Evolutionary conservation across 2,888 invertebrate genomes (phyloP), one percentile per base, ranked within the genome.

Genomic region (Papilio gigon): DNA sequence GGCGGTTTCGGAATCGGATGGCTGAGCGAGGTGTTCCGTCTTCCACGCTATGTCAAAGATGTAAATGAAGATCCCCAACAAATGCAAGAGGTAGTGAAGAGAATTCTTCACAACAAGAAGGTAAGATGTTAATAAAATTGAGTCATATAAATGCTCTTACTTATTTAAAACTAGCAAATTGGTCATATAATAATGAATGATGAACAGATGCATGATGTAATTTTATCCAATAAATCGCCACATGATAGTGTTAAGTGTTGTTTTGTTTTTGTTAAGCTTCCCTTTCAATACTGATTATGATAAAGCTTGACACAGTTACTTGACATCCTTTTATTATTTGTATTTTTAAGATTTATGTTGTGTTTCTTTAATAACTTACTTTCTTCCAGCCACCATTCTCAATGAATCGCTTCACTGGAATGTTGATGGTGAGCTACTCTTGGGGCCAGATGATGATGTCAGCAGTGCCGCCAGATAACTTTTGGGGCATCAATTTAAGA

Each of bases 1-100:
- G 98, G 97, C 1, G 98, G 98, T 4, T 97, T 96, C 80, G 96
- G 97, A 0, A 80, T 96, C 17, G 98, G 98, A 9, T 98, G 98
- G 96, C 76, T 98, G 0, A 93, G 95, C 8, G 99, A 99, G 84
- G 84, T 97, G 1, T 96, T 96, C 77, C 93, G 94, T 72, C 95
- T 99, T 68, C 97, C 97, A 0, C 93, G 95, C 65, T 98, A 98
- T 86, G 97, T 98, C 2, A 93, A 94, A 67, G 97, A 97, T 74
- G 95, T 95, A 20, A 97, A 97, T 78, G 94, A 95, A 74, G 95
- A 96, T 78, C 95, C 94, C 0, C 89, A 93, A 53, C 95, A 95
- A 77, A 88, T 96, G 72, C 92, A 93, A 62, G 93, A 94, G 67
- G 94, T 97, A 71, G 90, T 94, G 25, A 87, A 88, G 20, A 94